Conservation (phyloP, 1,140 invertebrate genomes). For the Lucilia sericata region DNA sequence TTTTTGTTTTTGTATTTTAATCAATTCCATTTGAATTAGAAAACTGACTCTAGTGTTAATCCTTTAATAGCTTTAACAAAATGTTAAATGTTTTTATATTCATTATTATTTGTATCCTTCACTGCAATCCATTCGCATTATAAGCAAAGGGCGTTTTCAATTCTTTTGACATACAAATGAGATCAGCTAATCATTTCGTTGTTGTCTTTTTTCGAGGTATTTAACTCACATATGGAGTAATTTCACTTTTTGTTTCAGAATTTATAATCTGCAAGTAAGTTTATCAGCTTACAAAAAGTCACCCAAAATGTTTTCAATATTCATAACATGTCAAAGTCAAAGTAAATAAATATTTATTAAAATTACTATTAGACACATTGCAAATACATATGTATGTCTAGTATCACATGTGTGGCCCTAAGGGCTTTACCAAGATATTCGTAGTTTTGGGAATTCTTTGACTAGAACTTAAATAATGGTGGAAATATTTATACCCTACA, state of each 20-base stretch:
- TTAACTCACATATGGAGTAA: neutral
- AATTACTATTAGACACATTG: neutral
- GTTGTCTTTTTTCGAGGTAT: neutral
- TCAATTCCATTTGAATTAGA: conserved; percentile 8
- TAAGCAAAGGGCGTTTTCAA: neutral
- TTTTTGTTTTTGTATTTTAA: neutral
- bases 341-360: neutral
- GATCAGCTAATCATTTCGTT: neutral
- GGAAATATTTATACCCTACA: conserved; percentile 7
- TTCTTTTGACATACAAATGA: conserved; percentile 1
- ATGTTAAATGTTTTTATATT: conserved; percentile 17
- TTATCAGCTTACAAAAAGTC: neutral
- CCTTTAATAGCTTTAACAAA: conserved; percentile 27
- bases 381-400: neutral
- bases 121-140: neutral
- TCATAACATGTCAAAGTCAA: conserved; percentile 23
- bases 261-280: neutral
- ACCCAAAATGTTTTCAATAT: neutral
- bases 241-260: neutral
- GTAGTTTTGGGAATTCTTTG: neutral
- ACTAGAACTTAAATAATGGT: neutral
- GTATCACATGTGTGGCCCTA: conserved; percentile 1
- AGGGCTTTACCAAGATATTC: neutral
- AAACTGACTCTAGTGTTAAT: conserved; percentile 25
- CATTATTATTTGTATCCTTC: neutral